Conservation (phyloP, 2,888 invertebrate species). For the Oithona nana region DNA sequence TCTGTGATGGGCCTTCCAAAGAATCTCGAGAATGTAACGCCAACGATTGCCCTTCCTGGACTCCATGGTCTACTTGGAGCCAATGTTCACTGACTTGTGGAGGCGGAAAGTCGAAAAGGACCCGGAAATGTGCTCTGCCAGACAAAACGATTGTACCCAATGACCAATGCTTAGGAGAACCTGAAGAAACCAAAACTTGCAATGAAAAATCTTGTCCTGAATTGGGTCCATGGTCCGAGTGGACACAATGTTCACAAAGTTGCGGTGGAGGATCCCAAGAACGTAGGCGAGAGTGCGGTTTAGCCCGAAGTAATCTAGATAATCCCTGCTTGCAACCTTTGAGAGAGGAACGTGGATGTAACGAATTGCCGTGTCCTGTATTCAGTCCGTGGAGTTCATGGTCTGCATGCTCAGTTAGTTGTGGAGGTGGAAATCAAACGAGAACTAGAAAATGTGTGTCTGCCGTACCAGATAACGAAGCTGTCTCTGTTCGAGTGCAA, state of each 20-base stretch:
- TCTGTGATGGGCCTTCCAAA: background rate
- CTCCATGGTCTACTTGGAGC: slow-evolving; percentile 7
- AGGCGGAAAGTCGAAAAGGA: slow-evolving; percentile 3
- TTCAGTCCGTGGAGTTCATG: slow-evolving; percentile 11
- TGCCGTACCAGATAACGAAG: background rate
- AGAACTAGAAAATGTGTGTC: slow-evolving; percentile 6
- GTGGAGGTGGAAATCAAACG: slow-evolving; percentile 10
- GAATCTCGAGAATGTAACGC: background rate
- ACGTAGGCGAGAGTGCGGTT: background rate
- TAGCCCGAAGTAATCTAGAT: background rate
- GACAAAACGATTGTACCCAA: background rate
- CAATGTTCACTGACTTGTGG: slow-evolving; percentile 9
- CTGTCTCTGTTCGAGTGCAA: background rate
- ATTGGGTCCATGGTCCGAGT: slow-evolving; percentile 8
- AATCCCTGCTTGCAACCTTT: slow-evolving; percentile 5
- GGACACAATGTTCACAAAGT: slow-evolving; percentile 7
- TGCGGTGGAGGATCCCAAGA: slow-evolving; percentile 9
- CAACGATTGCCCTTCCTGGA: slow-evolving; percentile 3
- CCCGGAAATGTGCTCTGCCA: background rate
- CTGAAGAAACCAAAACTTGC: background rate
- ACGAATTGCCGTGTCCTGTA: slow-evolving; percentile 6
- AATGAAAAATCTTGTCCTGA: slow-evolving; percentile 6
- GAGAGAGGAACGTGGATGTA: background rate
- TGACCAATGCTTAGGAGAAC: background rate
- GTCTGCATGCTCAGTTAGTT: slow-evolving; percentile 6